phyloP scores from a whole-genome alignment of 2,888 invertebrate genomes.

The Nebria brevicollis region DNA sequence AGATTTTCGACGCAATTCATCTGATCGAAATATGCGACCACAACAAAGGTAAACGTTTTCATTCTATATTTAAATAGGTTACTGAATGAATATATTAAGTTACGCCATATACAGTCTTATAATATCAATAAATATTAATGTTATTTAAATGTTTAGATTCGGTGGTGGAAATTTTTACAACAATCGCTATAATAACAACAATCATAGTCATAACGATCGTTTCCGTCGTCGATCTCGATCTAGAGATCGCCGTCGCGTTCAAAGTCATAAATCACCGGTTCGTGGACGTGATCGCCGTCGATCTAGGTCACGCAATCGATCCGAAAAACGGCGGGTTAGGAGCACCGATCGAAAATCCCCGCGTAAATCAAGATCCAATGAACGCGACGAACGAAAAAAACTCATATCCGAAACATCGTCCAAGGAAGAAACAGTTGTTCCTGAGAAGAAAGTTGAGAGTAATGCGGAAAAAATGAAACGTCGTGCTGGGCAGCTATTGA shows the following conservation, averaged over 20 bases:
- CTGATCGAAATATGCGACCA: conserved; percentile 38
- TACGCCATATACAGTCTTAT: not conserved
- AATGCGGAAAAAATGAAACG: conserved; percentile 58
- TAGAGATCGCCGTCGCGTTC: conserved; percentile 48
- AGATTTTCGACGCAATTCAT: conserved; percentile 46
- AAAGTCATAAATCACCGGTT: conserved; percentile 52
- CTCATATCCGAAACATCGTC: conserved; percentile 52
- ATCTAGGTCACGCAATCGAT: conserved; percentile 34
- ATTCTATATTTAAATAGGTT: too few relatives aligned
- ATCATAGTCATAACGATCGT: conserved; percentile 43
- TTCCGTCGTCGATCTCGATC: conserved; percentile 53
- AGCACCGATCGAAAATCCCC: conserved; percentile 53
- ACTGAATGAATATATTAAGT: not conserved
- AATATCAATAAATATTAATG: not conserved
- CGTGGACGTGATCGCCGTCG: conserved; percentile 36
- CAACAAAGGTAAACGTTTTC: conserved; percentile 12
- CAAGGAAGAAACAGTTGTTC: conserved; percentile 51
- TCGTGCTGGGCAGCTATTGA: conserved; percentile 64
- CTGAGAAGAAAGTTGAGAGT: conserved; percentile 53
- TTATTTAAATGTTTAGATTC: conserved; percentile 17
- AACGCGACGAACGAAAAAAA: conserved; percentile 55
- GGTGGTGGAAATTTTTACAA: conserved; percentile 12
- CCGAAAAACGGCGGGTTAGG: conserved; percentile 34
- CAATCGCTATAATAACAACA: conserved; percentile 9
- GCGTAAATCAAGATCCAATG: conserved; percentile 57